Percentiles rank a stretch among this genome's conserved stretches.
phyloP scores from a whole-genome alignment of 30 jellyfish, hydroid and myxozoan species.

The Hydractinia symbiolongicarpus region DNA sequence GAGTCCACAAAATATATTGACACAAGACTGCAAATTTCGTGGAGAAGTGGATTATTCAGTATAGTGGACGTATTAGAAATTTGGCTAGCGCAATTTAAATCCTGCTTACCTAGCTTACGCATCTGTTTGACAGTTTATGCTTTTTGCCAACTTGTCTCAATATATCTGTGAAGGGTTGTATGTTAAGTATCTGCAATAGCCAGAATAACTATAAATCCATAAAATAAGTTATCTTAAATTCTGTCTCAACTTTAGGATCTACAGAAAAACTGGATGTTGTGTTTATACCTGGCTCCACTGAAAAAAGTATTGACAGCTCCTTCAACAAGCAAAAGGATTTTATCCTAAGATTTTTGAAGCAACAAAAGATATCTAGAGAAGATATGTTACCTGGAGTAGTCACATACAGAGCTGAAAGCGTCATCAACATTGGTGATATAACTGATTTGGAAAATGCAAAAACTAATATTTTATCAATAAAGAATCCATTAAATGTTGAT shows the following conservation, averaged over 20 bases:
- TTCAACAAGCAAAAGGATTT: constrained; percentile 37
- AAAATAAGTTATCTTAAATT: too few relatives aligned
- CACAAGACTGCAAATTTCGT: too few relatives aligned
- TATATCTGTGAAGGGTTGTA: too few relatives aligned
- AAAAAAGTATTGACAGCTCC: constrained; percentile 10
- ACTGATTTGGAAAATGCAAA: constrained; percentile 2
- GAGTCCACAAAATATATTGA: too few relatives aligned
- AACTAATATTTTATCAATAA: background rate
- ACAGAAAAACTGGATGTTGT: constrained; percentile 44
- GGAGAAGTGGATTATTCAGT: too few relatives aligned
- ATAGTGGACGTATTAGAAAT: too few relatives aligned
- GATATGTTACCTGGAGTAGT: constrained; percentile 40
- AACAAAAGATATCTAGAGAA: constrained; percentile 23
- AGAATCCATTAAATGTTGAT: background rate
- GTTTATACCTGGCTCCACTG: constrained; percentile 40
- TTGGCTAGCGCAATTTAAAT: too few relatives aligned
- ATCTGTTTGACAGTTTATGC: too few relatives aligned
- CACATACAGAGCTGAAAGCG: constrained; percentile 28
- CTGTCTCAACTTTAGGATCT: constrained; percentile 6
- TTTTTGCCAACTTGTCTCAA: too few relatives aligned
- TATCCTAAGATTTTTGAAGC: constrained; percentile 11
- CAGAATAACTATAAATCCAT: too few relatives aligned
- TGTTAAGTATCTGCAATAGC: too few relatives aligned
- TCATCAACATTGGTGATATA: constrained; percentile 22
- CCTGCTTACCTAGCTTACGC: too few relatives aligned